Conservation (phyloP, 1,140 invertebrate genomes). For the Cydia splendana region DNA sequence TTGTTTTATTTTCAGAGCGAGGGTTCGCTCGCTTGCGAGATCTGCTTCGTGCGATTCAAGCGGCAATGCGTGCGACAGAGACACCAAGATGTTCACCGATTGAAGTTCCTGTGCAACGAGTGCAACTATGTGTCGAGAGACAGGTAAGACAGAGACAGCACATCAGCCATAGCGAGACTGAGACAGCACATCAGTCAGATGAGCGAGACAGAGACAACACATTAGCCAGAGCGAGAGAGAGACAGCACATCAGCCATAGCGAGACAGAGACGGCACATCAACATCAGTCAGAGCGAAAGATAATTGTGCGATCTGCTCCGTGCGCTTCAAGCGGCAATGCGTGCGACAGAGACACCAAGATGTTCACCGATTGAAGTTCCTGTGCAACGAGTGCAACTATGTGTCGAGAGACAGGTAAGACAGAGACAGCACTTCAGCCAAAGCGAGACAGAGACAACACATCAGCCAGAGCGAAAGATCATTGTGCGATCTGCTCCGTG, state of each 20-base stretch:
- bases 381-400: not conserved
- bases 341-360: conserved; percentile 3
- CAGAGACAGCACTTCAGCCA: no score
- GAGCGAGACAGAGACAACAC: no score
- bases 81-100: conserved; percentile 8
- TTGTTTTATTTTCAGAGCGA: no score
- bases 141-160: not conserved
- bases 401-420: conserved; percentile 1
- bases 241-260: no score
- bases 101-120: not conserved
- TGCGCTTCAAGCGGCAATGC: not conserved
- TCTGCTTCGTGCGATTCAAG: not conserved
- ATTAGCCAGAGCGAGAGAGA: no score
- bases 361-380: conserved; percentile 2
- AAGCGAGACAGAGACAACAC: no score
- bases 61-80: not conserved
- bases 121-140: not conserved
- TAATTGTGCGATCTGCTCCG: not conserved
- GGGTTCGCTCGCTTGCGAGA: conserved; percentile 3
- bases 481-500: not conserved
- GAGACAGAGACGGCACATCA: no score
- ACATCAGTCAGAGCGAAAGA: not conserved
- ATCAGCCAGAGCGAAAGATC: not conserved
- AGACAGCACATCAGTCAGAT: no score
- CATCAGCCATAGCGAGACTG: not conserved